Conservation (phyloP, 2,888 invertebrate genomes). For the Calliopum simillimum region DNA sequence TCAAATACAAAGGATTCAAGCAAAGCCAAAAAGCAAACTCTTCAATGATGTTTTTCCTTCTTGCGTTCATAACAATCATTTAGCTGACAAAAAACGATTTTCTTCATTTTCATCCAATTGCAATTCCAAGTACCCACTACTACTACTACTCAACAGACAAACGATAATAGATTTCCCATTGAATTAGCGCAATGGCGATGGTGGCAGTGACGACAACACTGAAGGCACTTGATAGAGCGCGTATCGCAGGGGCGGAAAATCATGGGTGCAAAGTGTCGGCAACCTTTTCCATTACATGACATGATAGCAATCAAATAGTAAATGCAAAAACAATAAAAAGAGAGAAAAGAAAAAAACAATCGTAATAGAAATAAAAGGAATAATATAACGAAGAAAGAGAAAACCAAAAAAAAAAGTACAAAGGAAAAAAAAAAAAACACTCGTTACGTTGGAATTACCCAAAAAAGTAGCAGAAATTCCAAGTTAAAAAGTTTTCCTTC, state of each 20-base stretch:
- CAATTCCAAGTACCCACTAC: slow-evolving; percentile 1
- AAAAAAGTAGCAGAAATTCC: not conserved
- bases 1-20: too few relatives aligned
- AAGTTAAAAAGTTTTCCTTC: not conserved
- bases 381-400: not conserved
- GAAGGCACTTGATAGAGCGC: not conserved
- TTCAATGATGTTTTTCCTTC: not conserved
- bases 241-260: not conserved
- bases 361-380: not conserved
- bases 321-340: slow-evolving; percentile 2
- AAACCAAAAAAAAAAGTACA: slow-evolving; percentile 5
- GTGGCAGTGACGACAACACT: not conserved
- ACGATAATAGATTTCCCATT: slow-evolving; percentile 22
- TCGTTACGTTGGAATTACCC: not conserved
- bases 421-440: slow-evolving; percentile 1
- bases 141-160: not conserved
- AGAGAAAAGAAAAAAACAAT: not conserved
- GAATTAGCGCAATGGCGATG: slow-evolving; percentile 17
- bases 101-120: not conserved
- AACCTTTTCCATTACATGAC: slow-evolving; percentile 29
- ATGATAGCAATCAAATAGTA: slow-evolving; percentile 24
- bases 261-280: slow-evolving; percentile 28
- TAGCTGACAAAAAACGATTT: slow-evolving; percentile 2
- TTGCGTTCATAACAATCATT: slow-evolving; percentile 19
- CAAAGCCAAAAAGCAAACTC: too few relatives aligned